Conservation (phyloP, 2,797 vertebrate genomes). For the Triplophysa yarkandensis region DNA sequence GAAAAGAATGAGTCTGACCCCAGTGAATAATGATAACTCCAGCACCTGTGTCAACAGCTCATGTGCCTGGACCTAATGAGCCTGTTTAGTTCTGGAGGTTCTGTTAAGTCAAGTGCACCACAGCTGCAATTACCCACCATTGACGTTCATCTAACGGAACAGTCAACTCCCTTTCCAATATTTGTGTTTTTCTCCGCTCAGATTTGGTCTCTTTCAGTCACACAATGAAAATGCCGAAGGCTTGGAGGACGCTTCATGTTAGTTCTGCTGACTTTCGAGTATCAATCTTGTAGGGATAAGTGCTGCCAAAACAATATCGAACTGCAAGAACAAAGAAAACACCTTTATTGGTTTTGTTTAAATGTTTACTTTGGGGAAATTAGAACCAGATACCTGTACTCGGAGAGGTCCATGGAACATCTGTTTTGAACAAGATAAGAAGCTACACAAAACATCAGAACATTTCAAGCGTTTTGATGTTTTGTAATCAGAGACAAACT, state of each 20-base stretch:
- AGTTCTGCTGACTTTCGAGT: background rate
- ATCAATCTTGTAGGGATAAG: background rate
- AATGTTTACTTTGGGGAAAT: conserved; percentile 4
- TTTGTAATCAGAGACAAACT: background rate
- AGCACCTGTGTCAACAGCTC: conserved; percentile 75
- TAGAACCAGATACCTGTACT: background rate
- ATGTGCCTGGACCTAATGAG: conserved; percentile 58
- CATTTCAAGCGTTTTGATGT: background rate
- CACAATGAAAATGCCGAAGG: conserved; percentile 2
- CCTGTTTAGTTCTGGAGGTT: conserved; percentile 52
- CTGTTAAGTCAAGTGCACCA: conserved; percentile 57
- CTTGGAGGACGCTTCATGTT: background rate
- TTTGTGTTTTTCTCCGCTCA: conserved; percentile 25
- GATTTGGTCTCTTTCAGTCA: conserved; percentile 37
- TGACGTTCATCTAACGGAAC: conserved; percentile 60
- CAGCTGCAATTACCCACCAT: conserved; percentile 62
- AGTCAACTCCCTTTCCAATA: conserved; percentile 41
- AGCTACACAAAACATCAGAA: background rate
- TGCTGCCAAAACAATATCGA: conserved; percentile 7
- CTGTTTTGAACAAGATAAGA: background rate
- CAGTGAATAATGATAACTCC: conserved; percentile 60
- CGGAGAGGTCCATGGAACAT: background rate
- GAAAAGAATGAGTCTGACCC: conserved; percentile 43
- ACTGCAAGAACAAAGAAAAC: background rate
- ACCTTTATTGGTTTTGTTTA: conserved; percentile 28